Conservation (phyloP, 2,797 vertebrate genomes). For the Phylloscopus collybita region DNA sequence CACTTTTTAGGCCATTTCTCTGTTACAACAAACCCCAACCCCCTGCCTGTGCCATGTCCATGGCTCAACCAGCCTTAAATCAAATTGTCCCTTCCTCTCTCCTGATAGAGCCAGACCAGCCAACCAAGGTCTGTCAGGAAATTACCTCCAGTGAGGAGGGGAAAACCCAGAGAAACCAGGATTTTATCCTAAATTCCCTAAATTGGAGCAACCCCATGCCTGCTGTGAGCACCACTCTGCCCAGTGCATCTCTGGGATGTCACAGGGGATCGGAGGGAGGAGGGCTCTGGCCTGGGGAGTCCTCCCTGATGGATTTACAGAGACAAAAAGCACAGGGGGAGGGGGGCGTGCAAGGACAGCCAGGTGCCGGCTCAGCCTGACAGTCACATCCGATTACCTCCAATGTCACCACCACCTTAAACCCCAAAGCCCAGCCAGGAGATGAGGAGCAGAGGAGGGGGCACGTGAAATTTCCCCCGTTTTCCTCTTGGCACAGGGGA, state of each 20-base stretch:
- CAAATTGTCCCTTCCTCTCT: not conserved
- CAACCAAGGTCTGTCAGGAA: fast-evolving
- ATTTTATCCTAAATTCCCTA: not conserved
- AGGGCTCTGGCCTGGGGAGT: not conserved
- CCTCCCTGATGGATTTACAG: not conserved
- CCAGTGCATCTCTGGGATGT: not conserved
- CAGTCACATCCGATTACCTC: not conserved
- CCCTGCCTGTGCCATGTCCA: not conserved
- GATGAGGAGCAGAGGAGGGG: not conserved
- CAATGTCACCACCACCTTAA: not conserved
- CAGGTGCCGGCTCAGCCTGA: not conserved
- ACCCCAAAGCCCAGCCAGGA: not conserved
- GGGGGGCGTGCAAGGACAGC: not conserved
- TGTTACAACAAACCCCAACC: not conserved
- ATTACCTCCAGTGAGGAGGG: not conserved
- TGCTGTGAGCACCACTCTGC: not conserved
- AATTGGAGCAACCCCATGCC: not conserved
- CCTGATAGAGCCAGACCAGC: not conserved
- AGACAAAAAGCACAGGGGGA: not conserved
- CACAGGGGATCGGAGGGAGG: not conserved
- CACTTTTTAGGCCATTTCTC: not conserved
- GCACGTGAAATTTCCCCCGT: fast-evolving
- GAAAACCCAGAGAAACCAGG: not conserved
- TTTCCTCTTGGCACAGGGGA: not conserved
- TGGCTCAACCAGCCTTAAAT: not conserved